phyloP scores from a whole-genome alignment of 2,888 invertebrate genomes.

The Operophtera brumata region DNA sequence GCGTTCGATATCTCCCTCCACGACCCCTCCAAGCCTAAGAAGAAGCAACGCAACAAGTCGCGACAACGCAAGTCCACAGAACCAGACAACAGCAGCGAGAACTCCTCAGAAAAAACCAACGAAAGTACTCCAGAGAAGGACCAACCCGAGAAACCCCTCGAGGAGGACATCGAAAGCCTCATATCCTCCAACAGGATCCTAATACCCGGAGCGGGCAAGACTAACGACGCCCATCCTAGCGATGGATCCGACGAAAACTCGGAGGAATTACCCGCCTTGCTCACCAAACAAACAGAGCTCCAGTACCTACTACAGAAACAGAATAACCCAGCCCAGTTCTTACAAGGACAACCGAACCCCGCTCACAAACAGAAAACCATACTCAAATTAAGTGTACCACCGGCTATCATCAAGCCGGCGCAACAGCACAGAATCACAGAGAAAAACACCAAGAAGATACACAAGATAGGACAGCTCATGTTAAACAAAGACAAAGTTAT shows the following conservation, averaged over 20 bases:
- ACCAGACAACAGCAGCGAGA: slow-evolving; percentile 62
- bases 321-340: slow-evolving; percentile 73
- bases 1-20: slow-evolving; percentile 61
- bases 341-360: slow-evolving; percentile 58
- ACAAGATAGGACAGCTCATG: slow-evolving; percentile 69
- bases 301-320: slow-evolving; percentile 74
- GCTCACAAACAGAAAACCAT: slow-evolving; percentile 66
- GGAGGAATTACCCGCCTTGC: slow-evolving; percentile 59
- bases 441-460: slow-evolving; percentile 70
- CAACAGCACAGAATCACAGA: slow-evolving; percentile 65
- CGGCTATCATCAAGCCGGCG: slow-evolving; percentile 62
- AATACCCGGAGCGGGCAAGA: slow-evolving; percentile 60
- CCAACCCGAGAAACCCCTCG: slow-evolving; percentile 41
- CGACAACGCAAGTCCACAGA: slow-evolving; percentile 67
- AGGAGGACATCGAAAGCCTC: slow-evolving; percentile 76
- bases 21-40: slow-evolving; percentile 58
- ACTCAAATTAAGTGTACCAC: slow-evolving; percentile 54
- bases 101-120: slow-evolving; percentile 55
- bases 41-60: slow-evolving; percentile 66
- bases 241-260: slow-evolving; percentile 61
- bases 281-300: slow-evolving; percentile 75
- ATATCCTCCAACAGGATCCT: slow-evolving; percentile 76
- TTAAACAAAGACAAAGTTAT: slow-evolving; percentile 54
- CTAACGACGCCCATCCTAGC: slow-evolving; percentile 46
- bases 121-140: slow-evolving; percentile 67